A percentile compares a stretch with the other conserved stretches of the same genome.
Evolutionary conservation across 2,113 vertebrate species (phyloP).

Genomic region (Oreotragus oreotragus): DNA sequence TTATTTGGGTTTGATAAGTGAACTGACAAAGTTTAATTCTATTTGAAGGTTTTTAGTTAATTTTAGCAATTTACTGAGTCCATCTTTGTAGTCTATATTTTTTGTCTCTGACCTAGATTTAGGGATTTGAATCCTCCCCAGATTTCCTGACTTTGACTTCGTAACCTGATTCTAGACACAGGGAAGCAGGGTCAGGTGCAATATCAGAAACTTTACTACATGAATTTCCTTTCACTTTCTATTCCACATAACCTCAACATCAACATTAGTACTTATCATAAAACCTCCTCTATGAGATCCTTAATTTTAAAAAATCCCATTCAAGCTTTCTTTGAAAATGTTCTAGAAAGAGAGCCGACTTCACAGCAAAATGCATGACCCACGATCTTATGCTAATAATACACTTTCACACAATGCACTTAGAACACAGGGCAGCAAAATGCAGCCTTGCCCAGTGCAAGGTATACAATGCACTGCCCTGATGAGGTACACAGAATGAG

Average conservation of each 20-base stretch:
- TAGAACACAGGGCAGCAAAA: neutral
- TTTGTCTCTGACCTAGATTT: neutral
- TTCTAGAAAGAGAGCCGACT: neutral
- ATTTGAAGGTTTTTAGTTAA: neutral
- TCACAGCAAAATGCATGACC: neutral
- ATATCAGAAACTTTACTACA: neutral
- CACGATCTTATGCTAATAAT: neutral
- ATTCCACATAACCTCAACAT: neutral
- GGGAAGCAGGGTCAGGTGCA: neutral
- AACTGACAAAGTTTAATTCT: neutral
- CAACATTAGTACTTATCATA: neutral
- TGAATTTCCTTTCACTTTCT: neutral
- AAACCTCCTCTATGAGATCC: neutral
- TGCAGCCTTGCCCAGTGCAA: too few species aligned
- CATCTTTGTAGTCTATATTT: neutral
- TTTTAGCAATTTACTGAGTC: neutral
- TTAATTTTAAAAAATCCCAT: neutral
- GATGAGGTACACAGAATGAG: rapidly evolving
- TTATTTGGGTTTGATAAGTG: neutral
- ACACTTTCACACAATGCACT: neutral
- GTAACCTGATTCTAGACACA: neutral
- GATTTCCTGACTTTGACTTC: neutral
- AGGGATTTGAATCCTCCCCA: neutral
- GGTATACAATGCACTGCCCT: neutral
- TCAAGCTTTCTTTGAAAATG: neutral